These are phyloP conservation scores for Melikaiella ostensackeni DNA, from an alignment of 2,888 invertebrate genomes.

Conservation along the genomic window DNA sequence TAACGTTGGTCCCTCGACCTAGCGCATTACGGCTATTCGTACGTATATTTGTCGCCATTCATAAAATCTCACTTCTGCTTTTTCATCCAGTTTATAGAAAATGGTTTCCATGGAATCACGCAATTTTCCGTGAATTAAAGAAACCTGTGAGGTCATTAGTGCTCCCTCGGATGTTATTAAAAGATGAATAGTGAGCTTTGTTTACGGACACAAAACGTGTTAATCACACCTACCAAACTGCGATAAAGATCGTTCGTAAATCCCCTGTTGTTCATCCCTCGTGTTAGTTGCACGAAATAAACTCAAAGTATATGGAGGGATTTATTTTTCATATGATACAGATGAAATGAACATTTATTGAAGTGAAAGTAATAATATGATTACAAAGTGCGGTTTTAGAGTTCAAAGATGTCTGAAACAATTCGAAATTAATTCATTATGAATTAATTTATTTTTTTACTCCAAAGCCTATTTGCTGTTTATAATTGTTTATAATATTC, in stretches of 20 bases:
- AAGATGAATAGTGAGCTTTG: slow-evolving; percentile 13
- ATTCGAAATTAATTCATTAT: too few relatives aligned
- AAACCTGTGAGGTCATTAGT: slow-evolving; percentile 10
- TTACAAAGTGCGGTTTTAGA: too few relatives aligned
- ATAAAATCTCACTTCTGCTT: slow-evolving; percentile 24
- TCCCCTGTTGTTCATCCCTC: not conserved
- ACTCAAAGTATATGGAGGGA: not conserved
- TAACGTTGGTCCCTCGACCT: slow-evolving; percentile 15
- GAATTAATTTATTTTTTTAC: too few relatives aligned
- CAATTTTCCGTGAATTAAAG: not conserved
- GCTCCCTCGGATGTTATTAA: not conserved
- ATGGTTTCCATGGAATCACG: not conserved
- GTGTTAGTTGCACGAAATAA: slow-evolving; percentile 1
- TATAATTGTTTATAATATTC: too few relatives aligned
- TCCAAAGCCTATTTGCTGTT: too few relatives aligned
- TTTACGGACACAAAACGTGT: slow-evolving; percentile 1
- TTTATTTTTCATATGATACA: not conserved
- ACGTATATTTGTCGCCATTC: slow-evolving; percentile 26
- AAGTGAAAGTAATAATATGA: too few relatives aligned
- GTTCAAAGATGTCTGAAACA: too few relatives aligned
- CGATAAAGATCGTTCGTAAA: slow-evolving; percentile 18
- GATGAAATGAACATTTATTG: not conserved
- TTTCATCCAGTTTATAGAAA: slow-evolving; percentile 3
- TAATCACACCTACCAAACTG: slow-evolving; percentile 1
- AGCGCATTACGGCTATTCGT: slow-evolving; percentile 19